phyloP scores from a whole-genome alignment of 37 sponge, comb jelly and placozoan genomes.

The Spongia lamella region DNA sequence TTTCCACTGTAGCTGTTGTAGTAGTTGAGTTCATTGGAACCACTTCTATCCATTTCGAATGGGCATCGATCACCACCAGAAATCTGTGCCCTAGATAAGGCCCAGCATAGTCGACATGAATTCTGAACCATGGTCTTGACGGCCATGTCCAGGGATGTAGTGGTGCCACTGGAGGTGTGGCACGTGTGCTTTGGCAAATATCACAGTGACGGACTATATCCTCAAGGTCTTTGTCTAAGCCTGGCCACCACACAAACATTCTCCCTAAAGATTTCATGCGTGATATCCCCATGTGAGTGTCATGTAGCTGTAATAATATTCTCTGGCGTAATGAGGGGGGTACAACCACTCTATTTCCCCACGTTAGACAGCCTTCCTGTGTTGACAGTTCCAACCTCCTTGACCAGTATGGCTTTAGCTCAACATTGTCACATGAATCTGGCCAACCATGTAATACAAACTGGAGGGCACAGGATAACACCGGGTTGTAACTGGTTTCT shows the following conservation, averaged over 20 bases:
- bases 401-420: not conserved
- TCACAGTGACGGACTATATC: not conserved
- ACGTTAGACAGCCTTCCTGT: conserved; percentile 3
- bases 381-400: not conserved
- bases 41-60: conserved; percentile 34
- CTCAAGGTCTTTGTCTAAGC: conserved; percentile 13
- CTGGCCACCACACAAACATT: conserved; percentile 25
- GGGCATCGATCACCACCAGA: conserved; percentile 16
- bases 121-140: conserved; percentile 3
- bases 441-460: conserved; percentile 5
- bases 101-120: conserved; percentile 18
- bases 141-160: conserved; percentile 28
- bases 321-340: not conserved
- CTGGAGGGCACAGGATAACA: no score
- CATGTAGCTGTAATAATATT: not conserved
- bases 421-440: not conserved
- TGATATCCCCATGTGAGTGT: conserved; percentile 5
- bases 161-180: not conserved
- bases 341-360: conserved; percentile 13
- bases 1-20: conserved; percentile 6
- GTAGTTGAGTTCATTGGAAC: conserved; percentile 3
- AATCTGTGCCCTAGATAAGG: conserved; percentile 9
- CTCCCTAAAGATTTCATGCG: conserved; percentile 3
- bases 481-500: no score
- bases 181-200: conserved; percentile 4